phyloP scores from a whole-genome alignment of 2,888 invertebrate genomes.

The Clanis bilineata region DNA sequence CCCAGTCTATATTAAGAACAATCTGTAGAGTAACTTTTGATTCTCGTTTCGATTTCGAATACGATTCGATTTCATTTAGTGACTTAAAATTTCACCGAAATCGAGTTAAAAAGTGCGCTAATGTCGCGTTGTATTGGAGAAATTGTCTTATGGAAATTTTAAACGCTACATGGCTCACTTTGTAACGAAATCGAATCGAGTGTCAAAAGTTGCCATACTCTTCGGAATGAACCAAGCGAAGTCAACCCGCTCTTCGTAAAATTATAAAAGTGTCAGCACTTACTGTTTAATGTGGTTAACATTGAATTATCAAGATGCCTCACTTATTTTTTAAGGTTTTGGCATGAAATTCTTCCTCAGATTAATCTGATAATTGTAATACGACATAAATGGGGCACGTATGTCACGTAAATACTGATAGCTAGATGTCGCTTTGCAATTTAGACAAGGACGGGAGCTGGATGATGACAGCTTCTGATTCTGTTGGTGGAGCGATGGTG shows the following conservation, averaged over 20 bases:
- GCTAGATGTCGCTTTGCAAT: neutral
- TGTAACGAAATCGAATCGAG: too few species aligned
- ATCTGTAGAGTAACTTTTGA: neutral
- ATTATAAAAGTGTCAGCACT: neutral
- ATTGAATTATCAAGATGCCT: neutral
- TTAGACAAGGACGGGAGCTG: constrained; percentile 1
- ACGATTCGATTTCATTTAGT: too few species aligned
- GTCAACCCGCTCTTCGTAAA: neutral
- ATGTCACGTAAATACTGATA: neutral
- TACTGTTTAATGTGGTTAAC: neutral
- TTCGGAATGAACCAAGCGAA: too few species aligned
- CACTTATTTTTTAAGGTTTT: neutral
- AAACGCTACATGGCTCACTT: too few species aligned
- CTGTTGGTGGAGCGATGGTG: constrained; percentile 22
- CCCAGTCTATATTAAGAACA: neutral
- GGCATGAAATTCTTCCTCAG: neutral
- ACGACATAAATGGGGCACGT: neutral
- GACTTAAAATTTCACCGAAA: too few species aligned
- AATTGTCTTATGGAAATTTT: too few species aligned
- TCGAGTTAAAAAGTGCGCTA: too few species aligned
- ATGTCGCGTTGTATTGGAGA: too few species aligned
- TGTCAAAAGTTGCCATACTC: too few species aligned
- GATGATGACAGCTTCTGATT: constrained; percentile 20
- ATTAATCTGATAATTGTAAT: neutral
- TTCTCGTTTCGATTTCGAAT: too few species aligned